Percentiles rank a stretch among this genome's conserved stretches.
phyloP scores from a whole-genome alignment of 2,888 invertebrate genomes.

The Epistrophe eligans region DNA sequence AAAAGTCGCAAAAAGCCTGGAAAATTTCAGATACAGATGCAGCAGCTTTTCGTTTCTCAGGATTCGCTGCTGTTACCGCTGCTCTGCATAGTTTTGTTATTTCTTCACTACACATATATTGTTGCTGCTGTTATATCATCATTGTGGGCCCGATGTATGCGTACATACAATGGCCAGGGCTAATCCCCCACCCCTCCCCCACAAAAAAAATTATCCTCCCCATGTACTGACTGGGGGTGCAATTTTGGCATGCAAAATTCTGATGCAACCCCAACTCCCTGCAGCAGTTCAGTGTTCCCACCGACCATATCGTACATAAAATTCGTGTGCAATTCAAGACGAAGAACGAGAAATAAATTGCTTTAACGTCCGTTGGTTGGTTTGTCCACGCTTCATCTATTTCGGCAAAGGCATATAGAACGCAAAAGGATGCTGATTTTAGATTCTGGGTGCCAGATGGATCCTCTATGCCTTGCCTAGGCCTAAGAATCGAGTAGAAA shows the following conservation, averaged over 20 bases:
- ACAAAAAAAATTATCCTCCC: conserved; percentile 42
- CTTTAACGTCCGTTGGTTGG: conserved; percentile 74
- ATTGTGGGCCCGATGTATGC: not conserved
- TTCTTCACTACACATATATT: conserved; percentile 57
- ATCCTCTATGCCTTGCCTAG: conserved; percentile 58
- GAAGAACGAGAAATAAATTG: conserved; percentile 76
- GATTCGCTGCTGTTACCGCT: conserved; percentile 38
- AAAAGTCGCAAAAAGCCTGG: conserved; percentile 68
- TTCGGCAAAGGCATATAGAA: conserved; percentile 38
- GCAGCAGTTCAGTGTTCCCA: conserved; percentile 2
- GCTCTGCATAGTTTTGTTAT: conserved; percentile 64
- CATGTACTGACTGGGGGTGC: conserved; percentile 25
- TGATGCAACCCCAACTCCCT: conserved; percentile 41
- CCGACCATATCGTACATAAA: conserved; percentile 59
- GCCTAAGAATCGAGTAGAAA: conserved; percentile 67
- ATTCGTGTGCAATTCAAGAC: conserved; percentile 71
- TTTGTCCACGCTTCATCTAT: conserved; percentile 75
- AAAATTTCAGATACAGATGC: conserved; percentile 62
- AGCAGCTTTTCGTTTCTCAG: conserved; percentile 61
- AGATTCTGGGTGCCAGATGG: conserved; percentile 72
- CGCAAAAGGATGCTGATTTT: conserved; percentile 68
- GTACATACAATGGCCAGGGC: conserved; percentile 11
- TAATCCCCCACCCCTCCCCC: too few species aligned
- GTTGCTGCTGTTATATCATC: conserved; percentile 47
- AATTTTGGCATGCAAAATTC: conserved; percentile 19